Evolutionary conservation across 2,797 vertebrate species (phyloP).

Genomic region (Denticeps clupeoides): DNA sequence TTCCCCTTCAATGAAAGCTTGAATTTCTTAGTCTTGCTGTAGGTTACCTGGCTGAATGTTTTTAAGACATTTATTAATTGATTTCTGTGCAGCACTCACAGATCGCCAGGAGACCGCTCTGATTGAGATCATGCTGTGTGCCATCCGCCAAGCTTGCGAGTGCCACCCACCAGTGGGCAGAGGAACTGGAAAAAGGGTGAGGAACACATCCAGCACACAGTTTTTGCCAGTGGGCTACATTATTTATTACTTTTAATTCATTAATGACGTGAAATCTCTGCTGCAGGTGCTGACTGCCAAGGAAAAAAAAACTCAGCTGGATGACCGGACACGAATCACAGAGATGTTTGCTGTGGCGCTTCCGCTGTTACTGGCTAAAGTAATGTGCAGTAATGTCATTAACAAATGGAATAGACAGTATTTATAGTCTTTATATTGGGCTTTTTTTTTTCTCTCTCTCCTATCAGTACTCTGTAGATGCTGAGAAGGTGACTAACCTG

Average conservation of each 20-base stretch:
- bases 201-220: neutral
- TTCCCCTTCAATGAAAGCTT: no score
- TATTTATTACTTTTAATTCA: no score
- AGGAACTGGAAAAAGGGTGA: slow-evolving; percentile 75
- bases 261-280: no score
- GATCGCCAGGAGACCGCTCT: slow-evolving; percentile 76
- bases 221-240: no score
- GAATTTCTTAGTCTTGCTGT: neutral
- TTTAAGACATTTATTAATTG: no score
- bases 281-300: slow-evolving; percentile 72
- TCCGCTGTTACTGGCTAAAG: slow-evolving; percentile 74
- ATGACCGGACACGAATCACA: slow-evolving; percentile 76
- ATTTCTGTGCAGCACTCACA: slow-evolving; percentile 58
- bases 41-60: no score
- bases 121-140: slow-evolving; percentile 82
- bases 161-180: slow-evolving; percentile 78
- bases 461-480: slow-evolving; percentile 81
- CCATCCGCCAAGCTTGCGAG: slow-evolving; percentile 75
- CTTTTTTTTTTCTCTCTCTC: neutral
- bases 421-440: no score
- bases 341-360: slow-evolving; percentile 75
- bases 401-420: no score
- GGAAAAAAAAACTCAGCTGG: slow-evolving; percentile 75
- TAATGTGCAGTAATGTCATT: slow-evolving; percentile 20
- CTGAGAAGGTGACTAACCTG: slow-evolving; percentile 89